Conservation (phyloP, 2,888 invertebrate genomes). For the Thymelicus lineola region DNA sequence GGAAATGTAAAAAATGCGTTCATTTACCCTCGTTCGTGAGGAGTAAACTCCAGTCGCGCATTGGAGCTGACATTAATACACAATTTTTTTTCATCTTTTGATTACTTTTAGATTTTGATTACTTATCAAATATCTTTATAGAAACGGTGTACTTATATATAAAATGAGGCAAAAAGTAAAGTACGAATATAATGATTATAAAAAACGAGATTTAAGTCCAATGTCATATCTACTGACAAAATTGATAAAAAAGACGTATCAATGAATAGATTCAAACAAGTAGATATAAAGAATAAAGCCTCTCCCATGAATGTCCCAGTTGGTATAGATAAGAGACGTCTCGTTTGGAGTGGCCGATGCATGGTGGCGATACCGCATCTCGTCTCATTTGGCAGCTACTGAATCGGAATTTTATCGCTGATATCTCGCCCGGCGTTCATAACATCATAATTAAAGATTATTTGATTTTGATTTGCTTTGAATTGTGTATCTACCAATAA, state of each 20-base stretch:
- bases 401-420: constrained; percentile 61
- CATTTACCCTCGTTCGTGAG: no score
- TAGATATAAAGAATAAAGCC: constrained; percentile 17
- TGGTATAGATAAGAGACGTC: constrained; percentile 26
- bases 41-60: no score
- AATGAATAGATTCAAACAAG: constrained; percentile 11
- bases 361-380: constrained; percentile 19
- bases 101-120: no score
- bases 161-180: no score
- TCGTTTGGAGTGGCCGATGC: constrained; percentile 19
- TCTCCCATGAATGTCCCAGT: constrained; percentile 32
- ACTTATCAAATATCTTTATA: no score
- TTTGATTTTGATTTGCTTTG: constrained; percentile 28
- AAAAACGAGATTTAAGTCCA: neutral
- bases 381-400: constrained; percentile 46
- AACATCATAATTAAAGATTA: constrained; percentile 36
- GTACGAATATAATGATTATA: no score
- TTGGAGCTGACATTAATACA: no score
- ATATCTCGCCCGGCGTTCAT: constrained; percentile 27
- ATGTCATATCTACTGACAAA: neutral
- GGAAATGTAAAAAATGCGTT: no score
- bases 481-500: constrained; percentile 9
- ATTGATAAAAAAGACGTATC: constrained; percentile 2
- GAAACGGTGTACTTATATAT: no score
- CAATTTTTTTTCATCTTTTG: no score